phyloP scores from a whole-genome alignment of 2,797 vertebrate genomes.

The Paedocypris micromegethes region DNA sequence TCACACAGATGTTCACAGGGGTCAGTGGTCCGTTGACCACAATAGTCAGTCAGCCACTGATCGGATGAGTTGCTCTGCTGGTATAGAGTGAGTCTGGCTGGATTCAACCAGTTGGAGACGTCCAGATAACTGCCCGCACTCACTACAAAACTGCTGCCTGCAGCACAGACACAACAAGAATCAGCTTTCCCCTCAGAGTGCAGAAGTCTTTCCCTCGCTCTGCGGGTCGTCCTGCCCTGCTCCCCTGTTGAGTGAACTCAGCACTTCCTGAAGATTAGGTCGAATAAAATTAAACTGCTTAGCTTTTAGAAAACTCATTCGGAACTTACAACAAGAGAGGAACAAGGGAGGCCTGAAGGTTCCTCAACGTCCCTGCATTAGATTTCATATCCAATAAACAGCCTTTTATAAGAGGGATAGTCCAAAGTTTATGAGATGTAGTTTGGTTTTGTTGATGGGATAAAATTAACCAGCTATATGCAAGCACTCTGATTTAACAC shows the following conservation, averaged over 20 bases:
- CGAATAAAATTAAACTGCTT: conserved; percentile 57
- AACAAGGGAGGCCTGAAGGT: background rate
- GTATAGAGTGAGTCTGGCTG: conserved; percentile 90
- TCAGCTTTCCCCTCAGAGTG: background rate
- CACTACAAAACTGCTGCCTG: conserved; percentile 97
- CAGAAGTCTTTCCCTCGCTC: background rate
- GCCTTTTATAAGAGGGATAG: too few species aligned
- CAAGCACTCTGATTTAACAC: too few species aligned
- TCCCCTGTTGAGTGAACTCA: conserved; percentile 46
- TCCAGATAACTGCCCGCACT: conserved; percentile 94
- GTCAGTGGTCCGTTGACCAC: conserved; percentile 88
- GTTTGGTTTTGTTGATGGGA: too few species aligned
- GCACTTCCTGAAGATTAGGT: conserved; percentile 48
- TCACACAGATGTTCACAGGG: conserved; percentile 96
- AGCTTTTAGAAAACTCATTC: conserved; percentile 46
- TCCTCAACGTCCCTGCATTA: too few species aligned
- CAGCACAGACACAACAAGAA: conserved; percentile 9
- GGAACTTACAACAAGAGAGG: conserved; percentile 23
- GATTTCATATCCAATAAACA: too few species aligned
- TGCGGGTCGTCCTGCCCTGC: conserved; percentile 40
- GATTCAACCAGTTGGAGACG: conserved; percentile 95
- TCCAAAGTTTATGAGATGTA: too few species aligned
- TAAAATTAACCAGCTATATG: too few species aligned
- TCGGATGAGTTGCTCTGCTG: conserved; percentile 92
- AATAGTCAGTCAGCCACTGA: conserved; percentile 91